Base-by-base conservation (phyloP, 2,797 vertebrate species). In the Spinus olivaceus region DNA sequence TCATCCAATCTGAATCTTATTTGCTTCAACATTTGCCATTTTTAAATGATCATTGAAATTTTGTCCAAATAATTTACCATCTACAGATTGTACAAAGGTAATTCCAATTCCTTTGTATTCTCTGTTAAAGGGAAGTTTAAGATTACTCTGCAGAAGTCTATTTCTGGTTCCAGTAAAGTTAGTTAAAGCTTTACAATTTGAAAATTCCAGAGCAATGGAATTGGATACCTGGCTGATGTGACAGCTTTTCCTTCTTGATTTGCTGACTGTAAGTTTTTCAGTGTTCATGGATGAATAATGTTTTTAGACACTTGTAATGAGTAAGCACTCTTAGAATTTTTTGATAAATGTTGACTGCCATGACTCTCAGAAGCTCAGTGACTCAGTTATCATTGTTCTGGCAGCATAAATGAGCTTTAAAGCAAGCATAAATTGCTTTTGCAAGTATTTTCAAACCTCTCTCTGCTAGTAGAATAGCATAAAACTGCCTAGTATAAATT, bases 401-500 rank as follows among this genome's bases (percentile, higher is more conserved):
- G 33, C 8, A 94, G 24, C 28, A 54, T 49, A 84, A 86, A 84
- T 63, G 35, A 49, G 4, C 28, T 86, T 88, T 86, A 59, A 87
- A 80, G 13, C 57, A 37, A 37, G 12, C 30, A 81, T 73, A 94
- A 88, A 91, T 89, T 88, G 77, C 15, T 81, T 92, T 65, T 74
- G 23, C 27, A 89, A 59, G 51, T 54, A 65, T 67, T 83, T 94
- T 54, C 35, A 94, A 74, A 76, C 18, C 32, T 83, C n/a, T 93
- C 28, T 67, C 24, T 0, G 0, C 23, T 64, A 89, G 35, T 15
- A 51, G 5, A 82, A 24, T n/a, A 46, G 5, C 25, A 77, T 53
- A 78, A 87, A 92, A 70, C 6, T 60, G 33, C 20, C 20, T 54
- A 65, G 21, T 22, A 59, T 42, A 83, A 89, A 47, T 53, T 64